Conservation (phyloP, 2,888 invertebrate genomes). For the Anagyrus pseudococci region DNA sequence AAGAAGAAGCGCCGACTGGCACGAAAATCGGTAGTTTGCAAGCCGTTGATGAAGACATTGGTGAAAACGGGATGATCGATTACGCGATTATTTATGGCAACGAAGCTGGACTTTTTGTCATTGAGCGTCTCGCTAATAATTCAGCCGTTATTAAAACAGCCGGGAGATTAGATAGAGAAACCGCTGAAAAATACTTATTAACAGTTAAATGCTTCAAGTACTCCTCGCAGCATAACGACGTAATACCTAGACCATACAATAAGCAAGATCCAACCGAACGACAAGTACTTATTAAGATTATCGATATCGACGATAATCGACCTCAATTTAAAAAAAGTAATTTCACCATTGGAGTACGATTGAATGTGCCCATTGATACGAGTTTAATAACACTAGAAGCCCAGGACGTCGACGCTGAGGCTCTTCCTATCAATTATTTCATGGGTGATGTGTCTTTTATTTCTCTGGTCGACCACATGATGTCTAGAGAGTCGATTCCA, state of each 20-base stretch:
- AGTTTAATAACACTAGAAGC: slow-evolving; percentile 73
- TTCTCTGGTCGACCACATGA: slow-evolving; percentile 72
- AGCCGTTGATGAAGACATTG: slow-evolving; percentile 78
- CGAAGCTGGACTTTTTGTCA: slow-evolving; percentile 69
- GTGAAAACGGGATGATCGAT: slow-evolving; percentile 77
- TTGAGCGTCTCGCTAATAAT: slow-evolving; percentile 72
- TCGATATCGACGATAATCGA: slow-evolving; percentile 78
- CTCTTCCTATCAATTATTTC: slow-evolving; percentile 70
- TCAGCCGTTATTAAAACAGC: slow-evolving; percentile 69
- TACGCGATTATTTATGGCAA: slow-evolving; percentile 79
- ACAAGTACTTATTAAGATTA: slow-evolving; percentile 69
- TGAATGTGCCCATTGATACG: slow-evolving; percentile 78
- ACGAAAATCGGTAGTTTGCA: slow-evolving; percentile 72
- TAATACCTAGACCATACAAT: slow-evolving; percentile 68
- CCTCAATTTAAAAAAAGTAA: slow-evolving; percentile 72
- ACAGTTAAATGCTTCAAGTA: slow-evolving; percentile 76
- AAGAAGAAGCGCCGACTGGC: slow-evolving; percentile 74
- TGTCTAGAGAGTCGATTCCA: slow-evolving; percentile 55
- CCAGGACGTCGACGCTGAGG: slow-evolving; percentile 72
- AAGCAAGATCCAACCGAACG: slow-evolving; percentile 74
- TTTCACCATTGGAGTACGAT: slow-evolving; percentile 74
- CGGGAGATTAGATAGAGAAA: slow-evolving; percentile 73
- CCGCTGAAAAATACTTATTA: slow-evolving; percentile 66
- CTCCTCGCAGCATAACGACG: slow-evolving; percentile 49
- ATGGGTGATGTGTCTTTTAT: slow-evolving; percentile 72